A percentile compares a stretch with the other conserved stretches of the same genome.
These are phyloP conservation scores for Drosophila paranaensis DNA, from an alignment of 2,888 invertebrate genomes.

Conservation along the genomic window DNA sequence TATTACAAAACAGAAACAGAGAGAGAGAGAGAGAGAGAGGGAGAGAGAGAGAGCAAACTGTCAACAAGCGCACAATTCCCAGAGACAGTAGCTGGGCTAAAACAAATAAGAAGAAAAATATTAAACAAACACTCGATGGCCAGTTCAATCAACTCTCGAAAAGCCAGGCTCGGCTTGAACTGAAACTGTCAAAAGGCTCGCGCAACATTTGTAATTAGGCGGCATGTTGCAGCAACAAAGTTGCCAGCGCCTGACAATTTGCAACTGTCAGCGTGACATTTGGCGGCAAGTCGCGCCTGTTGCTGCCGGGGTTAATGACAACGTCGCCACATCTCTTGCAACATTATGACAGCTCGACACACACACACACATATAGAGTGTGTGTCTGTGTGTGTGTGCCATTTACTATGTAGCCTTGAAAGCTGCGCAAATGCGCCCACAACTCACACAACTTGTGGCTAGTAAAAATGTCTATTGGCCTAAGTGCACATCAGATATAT, in stretches of 20 bases:
- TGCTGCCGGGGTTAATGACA: conserved; percentile 66
- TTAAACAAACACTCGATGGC: conserved; percentile 28
- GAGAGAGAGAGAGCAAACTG: conserved; percentile 48
- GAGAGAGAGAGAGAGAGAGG: not conserved
- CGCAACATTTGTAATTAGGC: conserved; percentile 69
- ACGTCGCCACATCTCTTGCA: conserved; percentile 38
- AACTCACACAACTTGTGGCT: conserved; percentile 37
- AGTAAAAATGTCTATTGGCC: conserved; percentile 39
- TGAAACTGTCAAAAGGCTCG: conserved; percentile 51
- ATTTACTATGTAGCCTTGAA: conserved; percentile 55
- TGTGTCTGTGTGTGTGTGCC: not conserved
- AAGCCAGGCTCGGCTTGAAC: conserved; percentile 18
- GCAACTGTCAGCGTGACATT: conserved; percentile 78
- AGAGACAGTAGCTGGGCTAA: conserved; percentile 47
- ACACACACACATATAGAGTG: not conserved
- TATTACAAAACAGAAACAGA: conserved; percentile 70
- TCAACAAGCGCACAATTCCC: conserved; percentile 62
- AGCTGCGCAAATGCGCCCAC: conserved; percentile 44
- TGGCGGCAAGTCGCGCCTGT: conserved; percentile 53
- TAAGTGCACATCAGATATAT: conserved; percentile 36
- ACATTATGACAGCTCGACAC: conserved; percentile 29
- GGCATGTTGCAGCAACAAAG: conserved; percentile 21
- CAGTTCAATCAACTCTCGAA: conserved; percentile 57
- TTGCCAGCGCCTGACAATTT: conserved; percentile 69
- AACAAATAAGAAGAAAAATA: conserved; percentile 37